phyloP scores from a whole-genome alignment of 2,888 invertebrate species.

The Hesperia comma region DNA sequence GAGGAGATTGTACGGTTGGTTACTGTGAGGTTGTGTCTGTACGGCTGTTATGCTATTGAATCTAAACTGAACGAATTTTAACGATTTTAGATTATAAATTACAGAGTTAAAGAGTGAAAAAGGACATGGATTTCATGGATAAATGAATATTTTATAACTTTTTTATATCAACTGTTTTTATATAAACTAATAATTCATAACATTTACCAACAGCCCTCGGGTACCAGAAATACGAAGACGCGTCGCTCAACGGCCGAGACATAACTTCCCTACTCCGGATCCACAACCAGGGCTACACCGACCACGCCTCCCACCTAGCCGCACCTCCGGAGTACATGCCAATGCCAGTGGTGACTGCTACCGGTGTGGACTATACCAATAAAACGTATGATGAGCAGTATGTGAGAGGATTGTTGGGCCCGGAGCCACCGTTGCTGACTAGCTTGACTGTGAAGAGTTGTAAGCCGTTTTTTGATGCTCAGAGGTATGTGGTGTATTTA shows the following conservation, averaged over 20 bases:
- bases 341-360: slow-evolving; percentile 51
- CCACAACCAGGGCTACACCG: slow-evolving; percentile 50
- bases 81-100: no score
- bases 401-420: slow-evolving; percentile 61
- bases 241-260: slow-evolving; percentile 60
- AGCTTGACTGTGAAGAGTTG: slow-evolving; percentile 56
- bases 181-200: not conserved
- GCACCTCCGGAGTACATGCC: slow-evolving; percentile 57
- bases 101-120: no score
- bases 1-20: no score
- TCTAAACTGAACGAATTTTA: no score
- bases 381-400: slow-evolving; percentile 57
- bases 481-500: slow-evolving; percentile 34
- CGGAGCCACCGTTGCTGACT: slow-evolving; percentile 62
- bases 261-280: slow-evolving; percentile 62
- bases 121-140: no score
- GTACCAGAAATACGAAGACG: slow-evolving; percentile 58
- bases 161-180: no score
- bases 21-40: no score
- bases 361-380: slow-evolving; percentile 70
- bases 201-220: slow-evolving; percentile 59
- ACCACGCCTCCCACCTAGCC: slow-evolving; percentile 54
- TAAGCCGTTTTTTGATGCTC: slow-evolving; percentile 55
- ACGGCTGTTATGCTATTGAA: no score
- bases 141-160: no score